Evolutionary conservation across 1,140 invertebrate genomes (phyloP).

Genomic region (Orchestia grillus): DNA sequence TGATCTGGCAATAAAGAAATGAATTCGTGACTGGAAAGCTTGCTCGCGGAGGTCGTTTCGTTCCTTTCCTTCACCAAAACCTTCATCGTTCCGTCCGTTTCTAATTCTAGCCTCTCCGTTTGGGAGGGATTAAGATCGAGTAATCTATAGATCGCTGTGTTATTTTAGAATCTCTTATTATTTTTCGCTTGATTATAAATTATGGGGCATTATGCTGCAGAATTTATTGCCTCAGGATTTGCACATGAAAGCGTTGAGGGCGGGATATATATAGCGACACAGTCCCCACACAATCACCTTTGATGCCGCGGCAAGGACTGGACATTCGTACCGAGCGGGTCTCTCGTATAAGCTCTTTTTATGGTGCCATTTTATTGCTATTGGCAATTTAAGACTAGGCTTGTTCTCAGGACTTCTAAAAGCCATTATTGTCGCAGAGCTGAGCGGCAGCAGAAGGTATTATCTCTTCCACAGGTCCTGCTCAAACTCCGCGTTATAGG

Average conservation of each 20-base stretch:
- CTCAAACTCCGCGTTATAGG: not conserved
- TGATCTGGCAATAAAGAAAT: constrained; percentile 45
- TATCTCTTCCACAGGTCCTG: not conserved
- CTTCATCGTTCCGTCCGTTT: not conserved
- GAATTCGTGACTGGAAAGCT: constrained; percentile 39
- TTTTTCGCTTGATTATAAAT: constrained; percentile 56
- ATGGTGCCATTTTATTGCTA: constrained; percentile 50
- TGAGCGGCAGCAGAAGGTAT: not conserved
- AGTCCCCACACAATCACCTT: not conserved
- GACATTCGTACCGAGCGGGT: constrained; percentile 15
- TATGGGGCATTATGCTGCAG: constrained; percentile 38
- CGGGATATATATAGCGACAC: not conserved
- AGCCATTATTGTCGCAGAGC: constrained; percentile 24
- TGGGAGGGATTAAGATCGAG: not conserved
- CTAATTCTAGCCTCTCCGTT: constrained; percentile 40
- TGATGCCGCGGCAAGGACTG: constrained; percentile 5
- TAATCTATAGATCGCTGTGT: constrained; percentile 55
- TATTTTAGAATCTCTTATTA: constrained; percentile 53
- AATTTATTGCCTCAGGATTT: constrained; percentile 33
- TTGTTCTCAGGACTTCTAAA: constrained; percentile 21
- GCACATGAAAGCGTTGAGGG: constrained; percentile 34
- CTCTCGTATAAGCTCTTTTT: constrained; percentile 44
- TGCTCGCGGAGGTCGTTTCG: not conserved
- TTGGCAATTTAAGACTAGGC: constrained; percentile 40
- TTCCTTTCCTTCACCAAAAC: not conserved